These are phyloP conservation scores for Halcyon badia DNA, from an alignment of 2,797 vertebrate species.

Conservation along the genomic window DNA sequence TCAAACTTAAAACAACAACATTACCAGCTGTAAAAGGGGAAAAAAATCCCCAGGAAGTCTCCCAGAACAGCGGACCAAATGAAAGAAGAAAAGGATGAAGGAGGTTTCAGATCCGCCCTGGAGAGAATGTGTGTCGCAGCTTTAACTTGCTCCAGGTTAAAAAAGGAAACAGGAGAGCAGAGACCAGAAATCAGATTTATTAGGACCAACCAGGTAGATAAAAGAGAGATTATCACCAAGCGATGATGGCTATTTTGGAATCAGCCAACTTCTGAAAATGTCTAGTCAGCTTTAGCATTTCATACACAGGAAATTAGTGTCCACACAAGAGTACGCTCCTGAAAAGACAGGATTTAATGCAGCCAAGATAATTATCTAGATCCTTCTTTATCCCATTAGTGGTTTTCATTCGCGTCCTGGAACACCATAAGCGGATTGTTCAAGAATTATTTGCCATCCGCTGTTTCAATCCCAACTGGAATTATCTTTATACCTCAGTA, in stretches of 20 bases:
- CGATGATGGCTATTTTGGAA: neutral
- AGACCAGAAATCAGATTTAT: constrained; percentile 22
- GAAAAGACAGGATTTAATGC: constrained; percentile 67
- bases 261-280: constrained; percentile 14
- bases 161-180: neutral
- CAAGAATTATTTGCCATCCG: constrained; percentile 76
- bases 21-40: neutral
- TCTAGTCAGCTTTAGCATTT: constrained; percentile 33
- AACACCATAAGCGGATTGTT: constrained; percentile 79
- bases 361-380: constrained; percentile 80
- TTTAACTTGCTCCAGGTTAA: neutral
- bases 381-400: constrained; percentile 82
- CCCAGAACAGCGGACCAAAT: neutral
- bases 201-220: constrained; percentile 1
- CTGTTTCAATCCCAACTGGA: constrained; percentile 74
- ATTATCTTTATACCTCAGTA: constrained; percentile 74
- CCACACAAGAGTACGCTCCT: constrained; percentile 47
- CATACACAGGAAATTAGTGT: constrained; percentile 38
- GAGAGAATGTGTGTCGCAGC: neutral
- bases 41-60: neutral
- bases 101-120: neutral
- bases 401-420: constrained; percentile 78
- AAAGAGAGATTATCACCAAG: neutral
- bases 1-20: constrained; percentile 22
- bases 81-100: constrained; percentile 25